Percentiles rank a stretch among this genome's conserved stretches.
These are phyloP conservation scores for Scelioninae gen. 1 DNA, from an alignment of 2,888 invertebrate genomes.

Conservation along the genomic window DNA sequence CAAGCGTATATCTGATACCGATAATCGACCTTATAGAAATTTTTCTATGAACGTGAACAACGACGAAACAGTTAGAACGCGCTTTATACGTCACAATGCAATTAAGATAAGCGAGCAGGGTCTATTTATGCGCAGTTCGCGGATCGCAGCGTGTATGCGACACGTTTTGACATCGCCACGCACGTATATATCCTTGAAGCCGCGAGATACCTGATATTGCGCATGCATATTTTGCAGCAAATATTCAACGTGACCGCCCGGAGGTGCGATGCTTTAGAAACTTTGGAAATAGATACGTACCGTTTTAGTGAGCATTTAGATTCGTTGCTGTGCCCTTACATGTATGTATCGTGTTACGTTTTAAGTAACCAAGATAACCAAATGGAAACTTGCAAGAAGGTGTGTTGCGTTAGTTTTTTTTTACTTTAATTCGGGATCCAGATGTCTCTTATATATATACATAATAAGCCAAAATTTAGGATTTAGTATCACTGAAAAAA, in stretches of 20 bases:
- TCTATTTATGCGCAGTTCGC: no score
- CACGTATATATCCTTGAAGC: constrained; percentile 46
- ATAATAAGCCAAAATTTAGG: no score
- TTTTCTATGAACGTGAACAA: no score
- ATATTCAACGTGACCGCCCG: constrained; percentile 74
- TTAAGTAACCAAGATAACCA: constrained; percentile 43
- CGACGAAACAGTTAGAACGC: no score
- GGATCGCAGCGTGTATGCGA: no score
- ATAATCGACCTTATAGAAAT: no score
- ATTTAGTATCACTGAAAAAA: no score
- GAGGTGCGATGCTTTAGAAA: constrained; percentile 72
- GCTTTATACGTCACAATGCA: no score
- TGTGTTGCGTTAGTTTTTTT: background rate
- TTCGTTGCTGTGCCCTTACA: constrained; percentile 45
- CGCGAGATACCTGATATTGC: constrained; percentile 57
- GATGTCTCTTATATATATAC: no score
- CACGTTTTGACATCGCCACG: constrained; percentile 49
- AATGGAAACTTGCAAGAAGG: constrained; percentile 14
- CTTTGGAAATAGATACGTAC: constrained; percentile 71
- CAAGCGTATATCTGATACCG: constrained; percentile 3
- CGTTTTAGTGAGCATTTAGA: constrained; percentile 65
- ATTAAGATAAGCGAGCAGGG: no score
- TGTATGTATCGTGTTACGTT: constrained; percentile 58
- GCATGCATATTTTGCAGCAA: constrained; percentile 71
- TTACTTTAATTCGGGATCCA: background rate